Conservation (phyloP, 2,797 vertebrate genomes). For the Octomys mimax region DNA sequence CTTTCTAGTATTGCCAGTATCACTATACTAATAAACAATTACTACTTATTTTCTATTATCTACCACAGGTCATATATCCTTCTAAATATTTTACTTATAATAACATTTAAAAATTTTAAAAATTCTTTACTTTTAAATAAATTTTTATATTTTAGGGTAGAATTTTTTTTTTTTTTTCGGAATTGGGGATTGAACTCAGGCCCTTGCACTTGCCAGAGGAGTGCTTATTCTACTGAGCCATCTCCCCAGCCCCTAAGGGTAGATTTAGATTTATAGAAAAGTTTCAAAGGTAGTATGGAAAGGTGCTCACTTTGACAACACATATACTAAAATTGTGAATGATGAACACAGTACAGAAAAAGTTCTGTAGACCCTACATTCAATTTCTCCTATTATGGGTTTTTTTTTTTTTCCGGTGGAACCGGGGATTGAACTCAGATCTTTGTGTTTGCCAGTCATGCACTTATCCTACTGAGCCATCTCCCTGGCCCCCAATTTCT, state of each 20-base stretch:
- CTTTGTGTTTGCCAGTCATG: no score
- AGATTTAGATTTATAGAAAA: slow-evolving; percentile 40
- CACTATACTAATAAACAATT: neutral
- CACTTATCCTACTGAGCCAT: no score
- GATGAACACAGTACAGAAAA: slow-evolving; percentile 38
- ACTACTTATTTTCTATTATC: neutral
- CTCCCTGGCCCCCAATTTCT: neutral
- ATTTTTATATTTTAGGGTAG: slow-evolving; percentile 2
- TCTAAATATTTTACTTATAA: neutral
- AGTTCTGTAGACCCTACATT: neutral
- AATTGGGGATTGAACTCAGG: no score
- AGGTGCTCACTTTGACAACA: neutral
- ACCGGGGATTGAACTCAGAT: no score
- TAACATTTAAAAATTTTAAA: neutral
- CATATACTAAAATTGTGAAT: neutral
- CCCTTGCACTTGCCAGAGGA: no score
- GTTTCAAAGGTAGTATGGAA: slow-evolving; percentile 35
- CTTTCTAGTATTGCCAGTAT: neutral
- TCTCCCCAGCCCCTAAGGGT: neutral
- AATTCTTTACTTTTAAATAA: slow-evolving; percentile 49
- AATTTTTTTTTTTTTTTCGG: no score
- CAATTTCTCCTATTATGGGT: slow-evolving; percentile 7
- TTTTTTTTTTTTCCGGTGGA: no score
- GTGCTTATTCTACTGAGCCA: no score
- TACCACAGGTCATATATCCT: neutral